Evolutionary conservation across 2,113 vertebrate genomes (phyloP).

Genomic region (Abramis brama): DNA sequence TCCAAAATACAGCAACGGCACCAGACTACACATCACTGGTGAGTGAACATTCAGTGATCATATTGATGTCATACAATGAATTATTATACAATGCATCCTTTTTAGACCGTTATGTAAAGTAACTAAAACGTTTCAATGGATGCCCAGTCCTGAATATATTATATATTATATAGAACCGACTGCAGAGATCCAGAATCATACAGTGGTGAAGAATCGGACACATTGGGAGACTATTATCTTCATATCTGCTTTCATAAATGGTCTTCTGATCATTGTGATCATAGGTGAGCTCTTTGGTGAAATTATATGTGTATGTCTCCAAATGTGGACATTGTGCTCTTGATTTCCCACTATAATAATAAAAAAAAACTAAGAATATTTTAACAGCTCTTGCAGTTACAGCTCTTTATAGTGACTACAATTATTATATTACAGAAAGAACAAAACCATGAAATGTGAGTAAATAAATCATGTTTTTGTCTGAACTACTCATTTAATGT

Average conservation of each 20-base stretch:
- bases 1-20: not conserved
- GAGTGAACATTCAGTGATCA: not conserved
- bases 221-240: not conserved
- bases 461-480: not conserved
- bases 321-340: not conserved
- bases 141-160: too few relatives aligned
- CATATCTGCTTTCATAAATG: not conserved
- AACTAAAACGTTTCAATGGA: too few relatives aligned
- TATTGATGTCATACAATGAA: too few relatives aligned
- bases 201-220: not conserved
- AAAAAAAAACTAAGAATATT: too few relatives aligned
- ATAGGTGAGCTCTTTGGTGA: not conserved
- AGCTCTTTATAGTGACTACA: not conserved
- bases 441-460: not conserved
- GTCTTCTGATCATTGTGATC: not conserved
- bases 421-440: not conserved
- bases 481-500: not conserved
- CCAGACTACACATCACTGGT: not conserved
- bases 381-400: too few relatives aligned
- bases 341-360: too few relatives aligned
- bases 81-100: too few relatives aligned
- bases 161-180: too few relatives aligned
- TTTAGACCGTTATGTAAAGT: too few relatives aligned
- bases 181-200: not conserved
- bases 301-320: not conserved